Percentiles rank a stretch among this genome's conserved stretches.
phyloP scores from a whole-genome alignment of 2,113 vertebrate species.

The Shinisaurus crocodilurus region DNA sequence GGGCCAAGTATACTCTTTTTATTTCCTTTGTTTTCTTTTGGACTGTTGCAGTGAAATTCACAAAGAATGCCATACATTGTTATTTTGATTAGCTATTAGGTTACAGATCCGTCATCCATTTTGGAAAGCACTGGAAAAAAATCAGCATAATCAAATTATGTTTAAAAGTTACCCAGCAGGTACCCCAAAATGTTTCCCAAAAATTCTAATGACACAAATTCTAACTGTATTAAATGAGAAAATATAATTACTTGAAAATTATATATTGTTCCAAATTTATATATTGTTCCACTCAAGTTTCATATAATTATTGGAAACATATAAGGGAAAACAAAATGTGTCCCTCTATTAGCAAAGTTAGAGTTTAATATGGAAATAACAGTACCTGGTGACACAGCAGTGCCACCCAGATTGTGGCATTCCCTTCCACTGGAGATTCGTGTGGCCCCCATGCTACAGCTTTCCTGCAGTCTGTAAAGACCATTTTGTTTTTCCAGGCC shows the following conservation, averaged over 20 bases:
- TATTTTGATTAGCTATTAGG: neutral
- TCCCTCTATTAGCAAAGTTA: too few species aligned
- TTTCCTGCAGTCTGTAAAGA: neutral
- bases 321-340: neutral
- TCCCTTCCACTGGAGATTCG: too few species aligned
- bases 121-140: neutral
- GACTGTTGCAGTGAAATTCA: neutral
- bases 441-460: neutral
- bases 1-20: neutral
- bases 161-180: neutral
- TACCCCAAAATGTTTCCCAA: too few species aligned
- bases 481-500: neutral
- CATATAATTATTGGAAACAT: neutral
- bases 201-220: too few species aligned
- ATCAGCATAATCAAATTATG: too few species aligned
- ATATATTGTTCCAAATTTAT: too few species aligned
- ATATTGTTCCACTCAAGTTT: neutral
- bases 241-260: too few species aligned
- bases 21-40: neutral
- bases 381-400: neutral
- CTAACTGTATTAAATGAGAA: too few species aligned
- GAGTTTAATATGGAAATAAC: neutral
- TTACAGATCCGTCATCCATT: neutral
- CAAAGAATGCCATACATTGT: neutral
- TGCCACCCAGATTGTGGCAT: too few species aligned